phyloP scores from a whole-genome alignment of 2,113 vertebrate species.

The Coturnix japonica region DNA sequence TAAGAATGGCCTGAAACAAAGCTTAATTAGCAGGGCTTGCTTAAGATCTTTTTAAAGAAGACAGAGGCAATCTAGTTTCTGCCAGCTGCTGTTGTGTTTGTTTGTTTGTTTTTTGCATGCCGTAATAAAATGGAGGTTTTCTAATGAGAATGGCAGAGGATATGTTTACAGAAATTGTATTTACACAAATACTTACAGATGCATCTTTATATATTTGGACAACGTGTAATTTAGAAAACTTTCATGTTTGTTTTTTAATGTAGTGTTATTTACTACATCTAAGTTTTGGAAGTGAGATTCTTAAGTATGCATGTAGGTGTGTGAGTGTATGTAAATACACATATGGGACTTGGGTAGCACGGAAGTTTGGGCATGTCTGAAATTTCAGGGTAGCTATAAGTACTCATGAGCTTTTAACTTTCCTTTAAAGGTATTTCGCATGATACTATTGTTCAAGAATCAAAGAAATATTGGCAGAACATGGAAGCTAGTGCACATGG shows the following conservation, averaged over 20 bases:
- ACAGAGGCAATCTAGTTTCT: background rate
- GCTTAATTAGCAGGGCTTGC: background rate
- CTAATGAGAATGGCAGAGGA: background rate
- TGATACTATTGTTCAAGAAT: conserved; percentile 91
- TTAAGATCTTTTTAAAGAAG: background rate
- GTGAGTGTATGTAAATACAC: background rate
- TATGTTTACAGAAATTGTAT: background rate
- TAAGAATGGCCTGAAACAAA: background rate
- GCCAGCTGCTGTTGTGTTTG: background rate
- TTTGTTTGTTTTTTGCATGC: background rate
- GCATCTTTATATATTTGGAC: background rate
- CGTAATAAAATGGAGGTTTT: background rate
- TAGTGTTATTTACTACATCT: background rate
- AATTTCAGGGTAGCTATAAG: background rate
- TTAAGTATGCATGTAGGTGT: background rate
- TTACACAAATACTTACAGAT: background rate
- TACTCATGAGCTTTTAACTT: background rate
- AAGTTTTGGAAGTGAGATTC: background rate
- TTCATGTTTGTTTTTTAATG: background rate
- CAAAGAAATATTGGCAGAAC: conserved; percentile 87
- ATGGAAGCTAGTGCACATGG: conserved; percentile 80
- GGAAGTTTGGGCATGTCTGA: background rate
- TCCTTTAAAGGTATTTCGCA: conserved; percentile 85
- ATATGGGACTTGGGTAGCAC: background rate
- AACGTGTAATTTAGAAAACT: background rate